Conservation (phyloP, 2,113 vertebrate genomes). For the Hypocryptadius cinnamomeus region DNA sequence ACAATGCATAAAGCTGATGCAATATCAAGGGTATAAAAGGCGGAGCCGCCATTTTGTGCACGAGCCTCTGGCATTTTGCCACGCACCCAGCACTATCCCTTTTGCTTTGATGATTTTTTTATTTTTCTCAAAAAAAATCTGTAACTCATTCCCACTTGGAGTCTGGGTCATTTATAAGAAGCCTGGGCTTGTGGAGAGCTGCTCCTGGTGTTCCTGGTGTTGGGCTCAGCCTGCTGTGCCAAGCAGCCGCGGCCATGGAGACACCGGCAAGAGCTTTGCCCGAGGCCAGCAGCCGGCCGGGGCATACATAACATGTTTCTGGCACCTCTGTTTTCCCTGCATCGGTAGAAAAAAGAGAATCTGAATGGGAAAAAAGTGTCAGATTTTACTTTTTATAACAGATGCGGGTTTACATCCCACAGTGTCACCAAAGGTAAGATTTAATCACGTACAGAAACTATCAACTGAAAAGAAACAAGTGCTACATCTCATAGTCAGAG, state of each 20-base stretch:
- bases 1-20: background rate
- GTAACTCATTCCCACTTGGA: background rate
- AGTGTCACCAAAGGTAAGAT: background rate
- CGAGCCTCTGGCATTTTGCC: background rate
- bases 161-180: background rate
- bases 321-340: background rate
- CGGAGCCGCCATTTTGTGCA: background rate
- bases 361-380: background rate
- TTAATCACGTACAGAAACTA: background rate
- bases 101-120: background rate
- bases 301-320: background rate
- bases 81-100: background rate
- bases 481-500: background rate
- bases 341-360: background rate
- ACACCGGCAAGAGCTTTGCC: no score
- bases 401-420: background rate
- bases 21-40: background rate
- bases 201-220: background rate
- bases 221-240: accelerated
- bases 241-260: background rate
- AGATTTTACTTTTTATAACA: background rate
- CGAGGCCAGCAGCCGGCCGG: accelerated
- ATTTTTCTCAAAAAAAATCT: background rate
- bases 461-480: background rate
- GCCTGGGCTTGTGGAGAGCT: background rate